A percentile compares a stretch with the other conserved stretches of the same genome.
Conservation (phyloP, 1,140 invertebrate species). For the Octopus sinensis region DNA sequence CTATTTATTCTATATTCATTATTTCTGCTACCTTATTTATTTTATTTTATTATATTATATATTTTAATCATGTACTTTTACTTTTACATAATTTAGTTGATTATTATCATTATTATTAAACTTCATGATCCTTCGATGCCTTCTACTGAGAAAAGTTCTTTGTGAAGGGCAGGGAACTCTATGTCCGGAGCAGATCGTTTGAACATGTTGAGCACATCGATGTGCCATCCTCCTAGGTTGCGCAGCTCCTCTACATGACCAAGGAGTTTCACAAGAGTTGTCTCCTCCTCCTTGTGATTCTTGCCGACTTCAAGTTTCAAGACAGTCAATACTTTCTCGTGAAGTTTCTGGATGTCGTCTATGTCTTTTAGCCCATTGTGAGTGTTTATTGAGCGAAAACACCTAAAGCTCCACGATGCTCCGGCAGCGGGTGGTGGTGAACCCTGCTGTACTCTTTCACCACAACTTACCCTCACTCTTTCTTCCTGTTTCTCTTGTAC, state of each 20-base stretch:
- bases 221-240: constrained; percentile 85
- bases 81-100: too few species aligned
- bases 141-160: constrained; percentile 88
- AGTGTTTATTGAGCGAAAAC: too few species aligned
- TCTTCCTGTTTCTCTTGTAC: too few species aligned
- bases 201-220: constrained; percentile 89
- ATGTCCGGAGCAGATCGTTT: constrained; percentile 85
- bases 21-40: too few species aligned
- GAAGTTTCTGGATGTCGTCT: constrained; percentile 69
- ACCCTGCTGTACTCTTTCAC: too few species aligned
- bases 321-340: constrained; percentile 83
- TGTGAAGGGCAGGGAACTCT: constrained; percentile 93
- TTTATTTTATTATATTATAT: too few species aligned
- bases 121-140: constrained; percentile 35
- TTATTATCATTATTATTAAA: background rate
- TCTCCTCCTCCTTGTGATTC: constrained; percentile 62
- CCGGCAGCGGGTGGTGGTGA: too few species aligned
- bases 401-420: too few species aligned
- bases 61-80: too few species aligned
- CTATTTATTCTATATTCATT: too few species aligned
- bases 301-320: constrained; percentile 86
- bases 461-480: too few species aligned
- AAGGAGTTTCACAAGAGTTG: constrained; percentile 76
- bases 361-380: constrained; percentile 52
- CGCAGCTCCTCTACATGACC: constrained; percentile 84